Conservation (phyloP, 2,797 vertebrate species). For the Oreochromis mossambicus region DNA sequence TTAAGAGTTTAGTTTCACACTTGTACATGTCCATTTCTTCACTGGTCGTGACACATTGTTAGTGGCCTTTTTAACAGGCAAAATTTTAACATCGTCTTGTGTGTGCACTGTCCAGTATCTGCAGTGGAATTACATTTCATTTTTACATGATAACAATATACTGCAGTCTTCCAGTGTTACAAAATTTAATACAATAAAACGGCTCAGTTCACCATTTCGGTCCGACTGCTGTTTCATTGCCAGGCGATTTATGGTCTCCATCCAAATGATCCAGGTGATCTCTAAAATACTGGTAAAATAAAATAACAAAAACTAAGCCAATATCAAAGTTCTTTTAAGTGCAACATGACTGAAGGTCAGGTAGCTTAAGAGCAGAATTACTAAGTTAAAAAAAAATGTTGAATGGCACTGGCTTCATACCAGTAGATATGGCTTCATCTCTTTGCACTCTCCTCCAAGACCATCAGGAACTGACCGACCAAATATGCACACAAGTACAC, state of each 20-base stretch:
- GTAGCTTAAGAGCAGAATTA: not conserved
- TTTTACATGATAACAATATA: not conserved
- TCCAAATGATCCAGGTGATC: not conserved
- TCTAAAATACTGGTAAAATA: not conserved
- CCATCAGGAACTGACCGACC: not conserved
- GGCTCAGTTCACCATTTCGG: not conserved
- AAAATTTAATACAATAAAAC: not conserved
- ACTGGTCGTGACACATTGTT: not conserved
- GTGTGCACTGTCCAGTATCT: not conserved
- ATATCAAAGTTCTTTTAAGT: not conserved
- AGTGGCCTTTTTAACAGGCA: not conserved
- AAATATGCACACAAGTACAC: not conserved
- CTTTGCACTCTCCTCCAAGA: not conserved
- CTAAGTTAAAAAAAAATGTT: not conserved
- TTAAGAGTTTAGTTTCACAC: not conserved
- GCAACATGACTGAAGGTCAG: not conserved
- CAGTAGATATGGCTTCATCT: not conserved
- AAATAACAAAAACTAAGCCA: rapidly evolving
- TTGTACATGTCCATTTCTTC: not conserved
- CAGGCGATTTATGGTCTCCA: not conserved
- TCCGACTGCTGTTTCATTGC: not conserved
- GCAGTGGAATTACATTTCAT: not conserved
- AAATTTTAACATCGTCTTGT: not conserved
- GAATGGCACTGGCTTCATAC: not conserved
- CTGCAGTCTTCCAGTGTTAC: not conserved